These are phyloP conservation scores for Ethmia dodecea DNA, from an alignment of 2,888 invertebrate genomes.

Conservation along the genomic window DNA sequence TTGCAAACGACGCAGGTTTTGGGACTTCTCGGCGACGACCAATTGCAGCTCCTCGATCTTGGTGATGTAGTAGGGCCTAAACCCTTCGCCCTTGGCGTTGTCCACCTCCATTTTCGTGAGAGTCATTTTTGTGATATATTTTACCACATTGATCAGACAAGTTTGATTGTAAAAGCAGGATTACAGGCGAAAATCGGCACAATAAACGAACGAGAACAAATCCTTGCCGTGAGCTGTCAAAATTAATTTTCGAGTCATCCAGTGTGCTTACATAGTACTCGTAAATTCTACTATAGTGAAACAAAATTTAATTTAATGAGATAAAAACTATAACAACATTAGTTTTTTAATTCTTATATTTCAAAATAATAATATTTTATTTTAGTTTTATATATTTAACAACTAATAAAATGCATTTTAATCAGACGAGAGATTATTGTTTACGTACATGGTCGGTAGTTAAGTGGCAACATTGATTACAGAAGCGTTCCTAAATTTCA, in stretches of 20 bases:
- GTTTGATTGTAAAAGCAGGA: not conserved
- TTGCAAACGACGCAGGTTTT: slow-evolving; percentile 96
- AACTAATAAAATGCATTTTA: too few species aligned
- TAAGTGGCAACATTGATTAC: too few species aligned
- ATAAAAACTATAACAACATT: too few species aligned
- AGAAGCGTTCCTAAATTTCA: too few species aligned
- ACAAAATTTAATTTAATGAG: too few species aligned
- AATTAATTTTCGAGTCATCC: slow-evolving; percentile 48
- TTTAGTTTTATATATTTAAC: too few species aligned
- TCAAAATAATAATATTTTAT: too few species aligned
- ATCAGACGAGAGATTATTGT: too few species aligned
- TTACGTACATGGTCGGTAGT: too few species aligned
- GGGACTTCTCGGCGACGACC: slow-evolving; percentile 97
- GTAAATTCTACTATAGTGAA: too few species aligned
- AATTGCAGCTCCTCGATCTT: slow-evolving; percentile 98
- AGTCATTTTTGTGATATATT: slow-evolving; percentile 47
- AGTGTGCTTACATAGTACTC: too few species aligned
- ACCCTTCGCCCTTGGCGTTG: slow-evolving; percentile 88
- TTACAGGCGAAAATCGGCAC: slow-evolving; percentile 7
- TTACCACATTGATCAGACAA: slow-evolving; percentile 21
- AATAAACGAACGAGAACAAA: slow-evolving; percentile 5
- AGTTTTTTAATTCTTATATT: too few species aligned
- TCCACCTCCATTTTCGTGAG: slow-evolving; percentile 84
- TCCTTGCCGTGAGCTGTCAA: slow-evolving; percentile 23
- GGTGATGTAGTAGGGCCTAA: slow-evolving; percentile 97